phyloP scores from a whole-genome alignment of 2,113 vertebrate genomes.

The Mesocricetus auratus region DNA sequence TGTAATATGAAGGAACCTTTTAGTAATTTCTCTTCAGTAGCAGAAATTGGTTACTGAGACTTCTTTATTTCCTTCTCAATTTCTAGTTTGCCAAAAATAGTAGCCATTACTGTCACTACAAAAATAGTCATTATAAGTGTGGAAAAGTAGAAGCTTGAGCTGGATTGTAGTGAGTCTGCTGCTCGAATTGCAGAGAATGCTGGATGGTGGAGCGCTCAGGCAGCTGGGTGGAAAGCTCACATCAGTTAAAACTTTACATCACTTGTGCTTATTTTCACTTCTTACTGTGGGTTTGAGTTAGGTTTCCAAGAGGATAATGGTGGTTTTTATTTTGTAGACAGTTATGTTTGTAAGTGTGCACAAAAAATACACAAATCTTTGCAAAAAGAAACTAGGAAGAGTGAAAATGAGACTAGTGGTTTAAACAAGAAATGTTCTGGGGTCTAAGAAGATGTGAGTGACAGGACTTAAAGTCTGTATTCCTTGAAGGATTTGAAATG shows the following conservation, averaged over 20 bases:
- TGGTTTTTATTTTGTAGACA: not conserved
- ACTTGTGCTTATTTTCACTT: constrained; percentile 28
- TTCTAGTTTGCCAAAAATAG: constrained; percentile 61
- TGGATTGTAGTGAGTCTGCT: not conserved
- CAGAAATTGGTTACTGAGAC: constrained; percentile 32
- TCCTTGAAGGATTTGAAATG: constrained; percentile 34
- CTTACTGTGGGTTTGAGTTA: constrained; percentile 24
- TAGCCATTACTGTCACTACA: constrained; percentile 11
- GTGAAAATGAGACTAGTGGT: not conserved
- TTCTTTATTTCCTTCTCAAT: constrained; percentile 35
- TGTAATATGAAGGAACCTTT: not conserved
- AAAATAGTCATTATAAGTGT: constrained; percentile 48
- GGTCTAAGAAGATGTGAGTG: not conserved
- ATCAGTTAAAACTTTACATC: not conserved
- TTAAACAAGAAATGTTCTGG: constrained; percentile 54
- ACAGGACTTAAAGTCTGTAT: constrained; percentile 28
- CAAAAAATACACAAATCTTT: constrained; percentile 47
- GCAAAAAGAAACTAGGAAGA: constrained; percentile 16
- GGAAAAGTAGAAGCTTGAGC: constrained; percentile 41
- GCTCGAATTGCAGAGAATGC: not conserved
- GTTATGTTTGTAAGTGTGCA: constrained; percentile 29
- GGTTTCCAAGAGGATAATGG: not conserved
- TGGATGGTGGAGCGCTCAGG: not conserved
- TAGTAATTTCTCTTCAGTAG: constrained; percentile 41
- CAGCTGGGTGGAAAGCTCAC: not conserved